Conservation (phyloP, 2,113 vertebrate species). For the Corythornis cristatus region DNA sequence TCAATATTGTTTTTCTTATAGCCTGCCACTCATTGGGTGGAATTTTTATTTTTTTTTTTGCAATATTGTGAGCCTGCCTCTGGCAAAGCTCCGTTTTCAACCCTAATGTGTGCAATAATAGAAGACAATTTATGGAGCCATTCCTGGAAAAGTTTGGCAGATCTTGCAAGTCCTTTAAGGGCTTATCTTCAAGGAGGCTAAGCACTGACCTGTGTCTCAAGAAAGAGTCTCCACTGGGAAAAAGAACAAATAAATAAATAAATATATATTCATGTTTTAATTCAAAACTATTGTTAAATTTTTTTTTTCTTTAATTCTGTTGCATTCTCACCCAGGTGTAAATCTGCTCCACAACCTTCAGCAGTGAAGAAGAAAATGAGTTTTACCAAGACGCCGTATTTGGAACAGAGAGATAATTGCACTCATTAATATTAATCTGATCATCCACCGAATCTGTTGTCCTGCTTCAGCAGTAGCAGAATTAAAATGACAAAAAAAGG, state of each 20-base stretch:
- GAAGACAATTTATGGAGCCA: neutral
- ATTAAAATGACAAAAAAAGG: neutral
- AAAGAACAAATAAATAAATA: rapidly evolving
- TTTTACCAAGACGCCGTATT: neutral
- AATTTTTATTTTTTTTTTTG: neutral
- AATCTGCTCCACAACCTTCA: neutral
- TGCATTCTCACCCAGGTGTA: neutral
- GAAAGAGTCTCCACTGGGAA: rapidly evolving
- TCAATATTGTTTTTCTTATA: slow-evolving; percentile 21
- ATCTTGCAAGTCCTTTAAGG: neutral
- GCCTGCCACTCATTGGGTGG: neutral
- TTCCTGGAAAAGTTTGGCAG: slow-evolving; percentile 10
- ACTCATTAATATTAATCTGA: slow-evolving; percentile 4
- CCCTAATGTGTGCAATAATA: neutral
- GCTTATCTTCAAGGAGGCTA: neutral
- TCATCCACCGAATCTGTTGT: neutral
- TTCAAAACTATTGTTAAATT: neutral
- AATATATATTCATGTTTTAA: neutral
- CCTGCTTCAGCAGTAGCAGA: neutral
- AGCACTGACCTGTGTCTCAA: rapidly evolving
- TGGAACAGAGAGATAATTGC: neutral
- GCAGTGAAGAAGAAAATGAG: neutral
- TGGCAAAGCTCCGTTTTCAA: neutral
- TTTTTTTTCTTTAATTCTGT: neutral
- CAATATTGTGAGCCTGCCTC: neutral